Percentiles rank a stretch among this genome's conserved stretches.
Conservation (phyloP, 2,888 invertebrate species). For the Diplolepis rosae region DNA sequence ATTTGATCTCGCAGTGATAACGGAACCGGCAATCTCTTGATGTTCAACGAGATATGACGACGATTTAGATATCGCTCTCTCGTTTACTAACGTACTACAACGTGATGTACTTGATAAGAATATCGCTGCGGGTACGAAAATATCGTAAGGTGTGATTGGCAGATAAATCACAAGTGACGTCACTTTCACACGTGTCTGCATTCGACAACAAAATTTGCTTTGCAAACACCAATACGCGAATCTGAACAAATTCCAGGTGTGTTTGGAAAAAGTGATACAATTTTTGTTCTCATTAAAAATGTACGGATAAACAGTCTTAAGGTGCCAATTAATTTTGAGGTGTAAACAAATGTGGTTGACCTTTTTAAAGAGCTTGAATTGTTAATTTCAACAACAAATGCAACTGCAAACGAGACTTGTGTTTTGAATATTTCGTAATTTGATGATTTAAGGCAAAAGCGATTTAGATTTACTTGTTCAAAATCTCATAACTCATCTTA, state of each 20-base stretch:
- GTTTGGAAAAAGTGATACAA: not conserved
- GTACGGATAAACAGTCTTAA: slow-evolving; percentile 33
- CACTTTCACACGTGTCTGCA: slow-evolving; percentile 4
- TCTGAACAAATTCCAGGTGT: not conserved
- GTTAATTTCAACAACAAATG: not conserved
- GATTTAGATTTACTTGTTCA: slow-evolving; percentile 34
- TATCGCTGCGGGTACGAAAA: not conserved
- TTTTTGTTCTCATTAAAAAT: not conserved
- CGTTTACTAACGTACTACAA: slow-evolving; percentile 53
- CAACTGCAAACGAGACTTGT: not conserved
- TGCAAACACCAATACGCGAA: not conserved
- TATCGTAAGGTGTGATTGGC: not conserved
- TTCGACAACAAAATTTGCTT: not conserved
- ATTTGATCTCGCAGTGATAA: slow-evolving; percentile 65
- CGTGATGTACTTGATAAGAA: slow-evolving; percentile 1
- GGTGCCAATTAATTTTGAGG: slow-evolving; percentile 49
- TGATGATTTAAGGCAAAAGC: slow-evolving; percentile 54
- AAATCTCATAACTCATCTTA: not conserved
- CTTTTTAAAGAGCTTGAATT: not conserved
- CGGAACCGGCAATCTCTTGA: slow-evolving; percentile 56
- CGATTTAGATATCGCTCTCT: slow-evolving; percentile 58
- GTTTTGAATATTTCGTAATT: slow-evolving; percentile 53
- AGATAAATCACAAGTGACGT: slow-evolving; percentile 8
- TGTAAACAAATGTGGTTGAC: slow-evolving; percentile 32
- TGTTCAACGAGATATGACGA: slow-evolving; percentile 46